Conservation (phyloP, 2,797 vertebrate species). For the Microctenopoma steveboyesi region DNA sequence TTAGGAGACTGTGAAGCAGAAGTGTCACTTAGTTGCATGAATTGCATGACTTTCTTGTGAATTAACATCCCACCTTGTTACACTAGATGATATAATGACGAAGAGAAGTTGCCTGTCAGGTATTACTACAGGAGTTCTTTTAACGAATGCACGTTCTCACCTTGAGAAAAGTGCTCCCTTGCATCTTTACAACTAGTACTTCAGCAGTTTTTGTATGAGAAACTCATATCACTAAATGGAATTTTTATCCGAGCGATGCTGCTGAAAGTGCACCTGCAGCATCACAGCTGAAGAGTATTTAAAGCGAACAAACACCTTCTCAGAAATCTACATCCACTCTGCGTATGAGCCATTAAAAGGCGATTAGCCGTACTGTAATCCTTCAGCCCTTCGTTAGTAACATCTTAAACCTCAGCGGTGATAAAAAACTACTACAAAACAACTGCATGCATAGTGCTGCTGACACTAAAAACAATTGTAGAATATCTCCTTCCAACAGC, state of each 20-base stretch:
- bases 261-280: background rate
- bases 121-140: background rate
- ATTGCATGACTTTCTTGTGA: background rate
- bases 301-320: slow-evolving; percentile 29
- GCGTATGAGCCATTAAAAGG: slow-evolving; percentile 52
- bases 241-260: background rate
- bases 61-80: no score
- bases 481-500: slow-evolving; percentile 26
- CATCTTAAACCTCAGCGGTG: slow-evolving; percentile 24
- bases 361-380: slow-evolving; percentile 38
- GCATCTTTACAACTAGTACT: no score
- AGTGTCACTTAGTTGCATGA: background rate
- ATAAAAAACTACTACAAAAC: slow-evolving; percentile 35
- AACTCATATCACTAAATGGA: background rate
- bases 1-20: background rate
- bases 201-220: background rate
- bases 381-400: slow-evolving; percentile 44
- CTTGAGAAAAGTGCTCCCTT: slow-evolving; percentile 3
- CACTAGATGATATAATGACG: no score
- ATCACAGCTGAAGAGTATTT: slow-evolving; percentile 13
- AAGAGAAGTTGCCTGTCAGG: background rate
- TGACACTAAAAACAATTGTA: background rate
- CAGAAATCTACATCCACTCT: slow-evolving; percentile 37
- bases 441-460: background rate
- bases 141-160: background rate